Base-by-base conservation (phyloP, 2,113 vertebrate species). In the Pagrus major region DNA sequence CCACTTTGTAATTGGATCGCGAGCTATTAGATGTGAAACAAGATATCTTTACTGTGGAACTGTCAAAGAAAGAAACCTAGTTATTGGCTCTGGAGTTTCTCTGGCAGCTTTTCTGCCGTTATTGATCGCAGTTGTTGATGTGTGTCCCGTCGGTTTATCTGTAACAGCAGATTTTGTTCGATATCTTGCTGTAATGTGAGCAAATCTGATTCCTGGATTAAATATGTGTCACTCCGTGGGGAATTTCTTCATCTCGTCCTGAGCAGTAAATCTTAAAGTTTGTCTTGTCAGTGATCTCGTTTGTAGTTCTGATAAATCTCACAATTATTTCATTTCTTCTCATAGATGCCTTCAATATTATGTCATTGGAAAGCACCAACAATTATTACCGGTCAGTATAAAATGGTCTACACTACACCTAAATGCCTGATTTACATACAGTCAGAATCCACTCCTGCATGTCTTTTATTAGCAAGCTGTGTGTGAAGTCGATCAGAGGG, bases 351-450 rank as follows among this genome's bases (percentile, higher is more conserved):
- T 98, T 97, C 94, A 99, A 99, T 86, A 95, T 99, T 65, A 96
- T 97, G 72, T 96, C 93, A 64, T 86, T 96, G 94, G 94, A 97
- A 70, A 99, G 96, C 11, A 39, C 95, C 89, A 94, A 88, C 88
- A 99, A 99, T 91, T 99, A 99, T 91, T 99, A 97, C 97, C 97
- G 97, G 98, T 99, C 94, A 88, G 93, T 91, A 82, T 68, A 5
- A 64, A 35, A 55, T n/a, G 12, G 2, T 71, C 18, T 18, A 10
- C 20, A 5, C 0, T 8, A 9, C 44, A 12, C 47, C 9, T 47
- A 52, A 29, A 67, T 37, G 33, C 9, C 21, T 39, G 51, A 12
- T 70, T 68, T 18, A 16, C 31, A n/a, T n/a, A n/a, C n/a, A n/a
- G n/a, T n/a, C n/a, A n/a, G n/a, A 31, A 15, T 41, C 11, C 2